These are phyloP conservation scores for Pteromalus puparum DNA, from an alignment of 1,140 invertebrate genomes.

Conservation along the genomic window DNA sequence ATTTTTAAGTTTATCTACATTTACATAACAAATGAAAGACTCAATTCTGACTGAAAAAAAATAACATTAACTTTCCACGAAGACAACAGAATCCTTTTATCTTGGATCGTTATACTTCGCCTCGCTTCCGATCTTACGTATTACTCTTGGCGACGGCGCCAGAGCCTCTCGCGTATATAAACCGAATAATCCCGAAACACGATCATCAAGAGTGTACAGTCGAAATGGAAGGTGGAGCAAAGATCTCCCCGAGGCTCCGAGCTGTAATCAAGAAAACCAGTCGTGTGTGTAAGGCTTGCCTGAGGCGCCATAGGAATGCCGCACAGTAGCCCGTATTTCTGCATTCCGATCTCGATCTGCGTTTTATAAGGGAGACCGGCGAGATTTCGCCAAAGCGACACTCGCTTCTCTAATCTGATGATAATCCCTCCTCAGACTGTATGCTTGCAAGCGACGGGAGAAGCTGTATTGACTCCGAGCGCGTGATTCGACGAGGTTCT, in stretches of 20 bases:
- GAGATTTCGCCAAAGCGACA: neutral
- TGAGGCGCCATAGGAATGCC: conserved; percentile 40
- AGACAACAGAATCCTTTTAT: no score
- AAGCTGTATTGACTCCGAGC: neutral
- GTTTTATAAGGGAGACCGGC: conserved; percentile 8
- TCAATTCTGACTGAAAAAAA: no score
- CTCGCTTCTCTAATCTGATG: conserved; percentile 22
- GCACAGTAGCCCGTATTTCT: conserved; percentile 47
- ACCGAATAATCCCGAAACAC: neutral
- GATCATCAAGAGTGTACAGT: neutral
- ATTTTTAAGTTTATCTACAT: no score
- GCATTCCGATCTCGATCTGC: conserved; percentile 49
- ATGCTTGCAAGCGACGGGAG: no score
- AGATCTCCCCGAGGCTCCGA: neutral
- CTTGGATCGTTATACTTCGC: no score
- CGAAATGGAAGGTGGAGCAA: neutral
- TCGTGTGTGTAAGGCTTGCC: neutral
- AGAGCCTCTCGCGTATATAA: neutral
- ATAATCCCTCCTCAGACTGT: neutral
- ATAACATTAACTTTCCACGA: no score
- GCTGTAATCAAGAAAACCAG: conserved; percentile 20
- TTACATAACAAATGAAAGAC: no score
- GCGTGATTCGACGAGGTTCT: neutral
- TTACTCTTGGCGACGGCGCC: neutral
- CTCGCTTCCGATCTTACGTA: no score